Base-by-base conservation (phyloP, 2,797 vertebrate genomes). In the Coccyzus lansbergi region DNA sequence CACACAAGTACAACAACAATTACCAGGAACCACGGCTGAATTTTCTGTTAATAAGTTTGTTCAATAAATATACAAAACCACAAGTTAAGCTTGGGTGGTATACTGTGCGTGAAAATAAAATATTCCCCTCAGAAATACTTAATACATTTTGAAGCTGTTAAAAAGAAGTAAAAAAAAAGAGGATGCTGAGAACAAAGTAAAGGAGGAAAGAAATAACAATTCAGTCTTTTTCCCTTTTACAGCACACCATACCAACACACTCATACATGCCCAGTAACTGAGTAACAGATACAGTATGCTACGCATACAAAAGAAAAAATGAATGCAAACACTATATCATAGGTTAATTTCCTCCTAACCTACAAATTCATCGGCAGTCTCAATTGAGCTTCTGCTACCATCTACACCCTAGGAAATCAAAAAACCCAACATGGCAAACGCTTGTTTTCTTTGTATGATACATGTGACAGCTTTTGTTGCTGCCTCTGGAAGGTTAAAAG, bases 401-500 rank as follows among this genome's bases (percentile, higher is more conserved):
- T 75, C 90, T 95, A 96, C 8, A 42, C 52, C 78, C 84, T 19
- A 71, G 48, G 33, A 40, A 68, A 69, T 56, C 24, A 56, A 88
- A 56, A 51, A 55, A 88, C n/a, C 9, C 34, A 55, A 86, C 51
- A 83, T 12, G 38, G 92, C 38, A 94, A 95, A 96, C 74, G 78
- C 92, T 97, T 96, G 51, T 97, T 98, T 98, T 98, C 97, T 97
- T 95, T 92, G 94, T 87, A 75, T 98, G 98, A 98, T 93, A 90
- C 60, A 67, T 93, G 75, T 98, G 98, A 98, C 98, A 98, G 97
- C 94, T 97, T 95, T 92, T 91, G 93, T 85, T 90, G 87, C 91
- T 74, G 88, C 80, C 91, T 96, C 76, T 65, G 53, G 84, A 97
- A 97, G 98, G 97, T 96, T 97, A 96, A 97, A 97, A 98, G 98